These are phyloP conservation scores for Hyppa rectilinea DNA, from an alignment of 2,888 invertebrate genomes.

Conservation along the genomic window DNA sequence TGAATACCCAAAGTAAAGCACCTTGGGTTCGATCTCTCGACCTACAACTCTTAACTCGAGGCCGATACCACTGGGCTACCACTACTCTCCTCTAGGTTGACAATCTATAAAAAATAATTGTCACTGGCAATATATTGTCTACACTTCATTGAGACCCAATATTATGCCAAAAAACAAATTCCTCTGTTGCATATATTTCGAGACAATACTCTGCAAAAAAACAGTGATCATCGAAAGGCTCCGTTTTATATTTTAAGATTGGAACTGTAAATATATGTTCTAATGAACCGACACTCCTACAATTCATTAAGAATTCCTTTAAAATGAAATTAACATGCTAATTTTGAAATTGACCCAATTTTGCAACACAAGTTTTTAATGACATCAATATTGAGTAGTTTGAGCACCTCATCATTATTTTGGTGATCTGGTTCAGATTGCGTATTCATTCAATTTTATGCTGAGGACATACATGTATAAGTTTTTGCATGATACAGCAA, in stretches of 20 bases:
- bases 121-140: neutral
- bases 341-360: conserved; percentile 30
- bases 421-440: conserved; percentile 21
- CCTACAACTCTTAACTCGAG: too few species aligned
- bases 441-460: conserved; percentile 37
- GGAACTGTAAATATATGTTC: neutral
- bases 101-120: too few species aligned
- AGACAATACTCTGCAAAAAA: neutral
- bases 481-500: neutral
- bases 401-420: conserved; percentile 30
- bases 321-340: conserved; percentile 29
- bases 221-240: neutral
- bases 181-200: neutral
- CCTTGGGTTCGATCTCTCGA: too few species aligned
- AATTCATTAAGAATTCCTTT: neutral
- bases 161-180: neutral
- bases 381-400: conserved; percentile 49
- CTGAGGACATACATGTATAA: neutral
- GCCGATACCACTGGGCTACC: too few species aligned
- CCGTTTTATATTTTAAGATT: neutral
- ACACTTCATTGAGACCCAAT: neutral
- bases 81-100: too few species aligned
- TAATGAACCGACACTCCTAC: neutral
- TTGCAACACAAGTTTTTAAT: conserved; percentile 19
- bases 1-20: too few species aligned